Evolutionary conservation across 2,113 vertebrate genomes (phyloP), one percentile per base, ranked within the genome.

Genomic region (Pseudonaja textilis): DNA sequence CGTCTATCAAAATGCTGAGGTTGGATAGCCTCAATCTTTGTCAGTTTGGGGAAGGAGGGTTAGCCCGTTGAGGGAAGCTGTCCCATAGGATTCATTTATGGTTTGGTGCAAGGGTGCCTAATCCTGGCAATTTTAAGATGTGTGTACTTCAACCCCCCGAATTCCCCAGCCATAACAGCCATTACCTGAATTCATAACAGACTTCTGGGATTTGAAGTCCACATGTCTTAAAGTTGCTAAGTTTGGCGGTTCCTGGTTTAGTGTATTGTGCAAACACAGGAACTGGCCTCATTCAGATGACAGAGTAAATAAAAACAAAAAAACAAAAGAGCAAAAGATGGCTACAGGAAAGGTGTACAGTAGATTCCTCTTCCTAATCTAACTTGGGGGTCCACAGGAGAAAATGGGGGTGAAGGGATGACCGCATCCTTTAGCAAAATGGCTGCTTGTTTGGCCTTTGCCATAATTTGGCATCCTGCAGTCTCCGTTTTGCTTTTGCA

Each of bases 371-470:
- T 69, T 69, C 61, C 61, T n/a, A n/a, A n/a, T 69, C 61, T 69
- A 69, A 69, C 26, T 12, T 14, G 47, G 26, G 3, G 26, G 26
- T 14, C 29, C 61, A 69, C 18, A 81, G 34, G 7, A 81, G 16
- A 6, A 39, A 39, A 34, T 20, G 69, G 69, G 34, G 7, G 69
- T 34, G n/a, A 74, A 59, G 69, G n/a, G n/a, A 39, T 45, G 2
- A 47, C 8, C 0, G 5, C 26, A 5, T 2, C 54, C 54, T 0
- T 5, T 8, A 9, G 2, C 47, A 23, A 26, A 42, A 16, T 45
- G 25, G 5, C 16, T 22, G 64, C 18, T 5, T 9, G 11, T 47
- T 29, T 86, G 85, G 29, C 20, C 18, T n/a, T 29, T 59, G 81
- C 29, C 20, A 29, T 26, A 34, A 26, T 85, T 85, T 20, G 42